Evolutionary conservation across 2,113 vertebrate genomes (phyloP), one percentile per base, ranked within the genome.

Genomic region (Nyctereutes procyonoides): DNA sequence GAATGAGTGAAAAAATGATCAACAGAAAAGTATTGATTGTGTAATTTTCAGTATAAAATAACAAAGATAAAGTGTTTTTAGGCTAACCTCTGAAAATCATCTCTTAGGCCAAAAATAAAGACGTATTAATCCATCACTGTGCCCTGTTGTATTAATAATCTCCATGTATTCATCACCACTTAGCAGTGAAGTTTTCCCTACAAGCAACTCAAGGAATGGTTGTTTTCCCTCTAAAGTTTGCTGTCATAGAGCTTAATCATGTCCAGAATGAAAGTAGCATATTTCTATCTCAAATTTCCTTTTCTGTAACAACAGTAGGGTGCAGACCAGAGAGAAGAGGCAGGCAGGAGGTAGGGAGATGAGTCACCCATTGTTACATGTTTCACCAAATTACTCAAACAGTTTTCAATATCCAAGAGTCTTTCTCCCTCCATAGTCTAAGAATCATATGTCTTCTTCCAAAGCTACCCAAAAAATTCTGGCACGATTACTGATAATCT

Each of bases 21-120:
- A 88, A 13, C 56, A 74, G 65, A 6, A 62, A 85, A 71, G 10
- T 81, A 91, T 8, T 58, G 53, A 74, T 56, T 82, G 81, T 3
- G 4, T 56, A 88, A 65, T 43, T 79, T 14, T 65, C 19, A 81
- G 3, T 63, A 88, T 26, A 73, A 95, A 96, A 95, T 53, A 88
- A 53, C 17, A 86, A 86, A 87, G 51, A 94, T 60, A n/a, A 32
- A 87, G 28, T 56, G 48, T 65, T 93, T 73, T 85, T n/a, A 81
- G 3, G 2, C 53, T 60, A 83, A 2, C 48, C 30, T 24, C 32
- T 28, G 73, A 56, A 97, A 81, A 63, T 51, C 9, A 62, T 43
- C 43, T 93, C 93, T 22, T 24, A 76, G 51, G 76, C 15, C 14
- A 77, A 96, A 89, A 95, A 80, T 60, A 62, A 79, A 62, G 30